These are phyloP conservation scores for Polydesmus complanatus DNA, from an alignment of 2,888 invertebrate genomes.

Conservation along the genomic window DNA sequence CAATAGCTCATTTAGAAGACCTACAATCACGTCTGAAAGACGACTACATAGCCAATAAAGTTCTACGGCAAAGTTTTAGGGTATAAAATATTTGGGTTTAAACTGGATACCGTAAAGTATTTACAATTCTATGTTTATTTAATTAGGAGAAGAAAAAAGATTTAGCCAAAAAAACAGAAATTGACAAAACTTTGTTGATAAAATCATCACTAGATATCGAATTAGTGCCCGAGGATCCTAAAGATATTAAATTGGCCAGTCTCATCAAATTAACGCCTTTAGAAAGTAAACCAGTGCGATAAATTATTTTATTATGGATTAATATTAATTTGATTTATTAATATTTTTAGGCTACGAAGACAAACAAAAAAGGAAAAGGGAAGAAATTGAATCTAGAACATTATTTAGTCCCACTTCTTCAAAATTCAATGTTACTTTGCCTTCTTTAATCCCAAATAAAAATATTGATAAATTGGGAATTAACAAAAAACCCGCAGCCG, in stretches of 20 bases:
- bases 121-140: too few species aligned
- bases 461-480: too few species aligned
- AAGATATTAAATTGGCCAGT: slow-evolving; percentile 13
- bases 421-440: neutral
- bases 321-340: neutral
- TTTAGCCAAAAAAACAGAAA: neutral
- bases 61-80: slow-evolving; percentile 68
- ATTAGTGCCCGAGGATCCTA: slow-evolving; percentile 13
- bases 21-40: slow-evolving; percentile 70
- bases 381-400: slow-evolving; percentile 6
- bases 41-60: slow-evolving; percentile 79
- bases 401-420: neutral
- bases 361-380: slow-evolving; percentile 3
- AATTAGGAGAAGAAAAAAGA: slow-evolving; percentile 15
- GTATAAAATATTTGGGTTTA: too few species aligned
- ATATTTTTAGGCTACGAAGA: slow-evolving; percentile 10
- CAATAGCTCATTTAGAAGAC: slow-evolving; percentile 58
- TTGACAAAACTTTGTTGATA: slow-evolving; percentile 9
- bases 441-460: too few species aligned
- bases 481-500: neutral
- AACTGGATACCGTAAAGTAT: too few species aligned
- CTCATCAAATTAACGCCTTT: slow-evolving; percentile 7
- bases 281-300: slow-evolving; percentile 9
- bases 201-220: slow-evolving; percentile 15
- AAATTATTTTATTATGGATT: neutral